These are phyloP conservation scores for Lasioglossum baleicum DNA, from an alignment of 1,140 invertebrate species.

Conservation along the genomic window DNA sequence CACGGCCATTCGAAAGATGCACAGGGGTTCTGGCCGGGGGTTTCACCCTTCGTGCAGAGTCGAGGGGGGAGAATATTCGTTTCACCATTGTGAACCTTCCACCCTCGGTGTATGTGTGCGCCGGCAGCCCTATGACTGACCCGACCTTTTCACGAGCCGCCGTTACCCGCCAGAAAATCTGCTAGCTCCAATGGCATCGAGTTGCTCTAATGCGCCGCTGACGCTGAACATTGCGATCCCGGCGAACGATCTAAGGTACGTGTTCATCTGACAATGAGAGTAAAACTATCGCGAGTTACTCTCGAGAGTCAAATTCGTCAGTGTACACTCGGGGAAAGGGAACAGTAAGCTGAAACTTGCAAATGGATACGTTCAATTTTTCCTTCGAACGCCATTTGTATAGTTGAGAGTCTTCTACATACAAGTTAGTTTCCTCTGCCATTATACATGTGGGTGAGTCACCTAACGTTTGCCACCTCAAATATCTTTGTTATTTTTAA, in stretches of 20 bases:
- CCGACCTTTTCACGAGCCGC: conserved; percentile 45
- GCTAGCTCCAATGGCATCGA: background rate
- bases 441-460: no score
- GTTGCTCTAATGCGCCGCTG: background rate
- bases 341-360: no score
- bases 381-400: no score
- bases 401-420: no score
- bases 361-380: no score
- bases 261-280: no score
- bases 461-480: no score
- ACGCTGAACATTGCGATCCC: background rate
- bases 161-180: conserved; percentile 12
- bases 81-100: conserved; percentile 57
- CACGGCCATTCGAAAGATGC: conserved; percentile 55
- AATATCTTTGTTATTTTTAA: no score
- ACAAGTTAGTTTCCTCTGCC: no score
- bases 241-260: background rate
- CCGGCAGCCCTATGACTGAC: conserved; percentile 39
- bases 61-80: conserved; percentile 51
- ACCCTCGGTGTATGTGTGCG: conserved; percentile 36
- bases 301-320: no score
- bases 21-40: conserved; percentile 5
- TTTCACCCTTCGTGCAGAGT: conserved; percentile 52
- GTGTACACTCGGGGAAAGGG: no score
- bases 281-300: no score